Evolutionary conservation across 2,888 invertebrate species (phyloP), one percentile per base, ranked within the genome.

Genomic region (Drosophila imparisetae): DNA sequence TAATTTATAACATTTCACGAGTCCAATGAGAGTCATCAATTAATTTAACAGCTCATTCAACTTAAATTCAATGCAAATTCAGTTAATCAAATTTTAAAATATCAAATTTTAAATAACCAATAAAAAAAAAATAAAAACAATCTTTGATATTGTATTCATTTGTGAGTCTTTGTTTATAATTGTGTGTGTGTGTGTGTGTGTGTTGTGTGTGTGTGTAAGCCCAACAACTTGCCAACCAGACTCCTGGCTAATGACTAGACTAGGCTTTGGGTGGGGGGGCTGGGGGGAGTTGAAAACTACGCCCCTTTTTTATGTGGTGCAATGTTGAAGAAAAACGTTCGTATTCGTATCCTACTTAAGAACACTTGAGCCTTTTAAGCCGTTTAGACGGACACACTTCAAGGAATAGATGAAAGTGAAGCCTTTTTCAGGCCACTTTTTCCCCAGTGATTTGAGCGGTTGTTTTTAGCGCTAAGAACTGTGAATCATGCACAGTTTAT

Each of bases 291-390:
- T 29, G 11, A 8, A 29, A 70, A 50, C 60, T 62, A 61, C 62
- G 53, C 54, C 65, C 66, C 71, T 29, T 63, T 36, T 11, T 15
- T 8, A 27, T n/a, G 55, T 59, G 57, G 66, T 66, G 68, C 66
- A 73, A 67, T 74, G 72, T 72, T 61, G 32, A 77, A 66, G 77
- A 74, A 84, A 86, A 87, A 72, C 60, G 71, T 61, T 72, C 61
- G 48, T 53, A 40, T 55, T 61, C 48, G 42, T 48, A 64, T 64
- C 53, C 67, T 63, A 63, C 63, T 72, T 63, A 57, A 59, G 69
- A 61, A 58, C 77, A 84, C 75, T 75, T 75, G 81, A 86, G 87
- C 81, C 73, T 57, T 81, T 86, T 89, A 89, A 86, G 83, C 83
- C 81, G 79, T 82, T 86, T 78, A 72, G 60, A 30, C 29, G 54